Evolutionary conservation across 1,140 invertebrate species (phyloP), one percentile per base, ranked within the genome.

Genomic region (Bombyx mandarina): DNA sequence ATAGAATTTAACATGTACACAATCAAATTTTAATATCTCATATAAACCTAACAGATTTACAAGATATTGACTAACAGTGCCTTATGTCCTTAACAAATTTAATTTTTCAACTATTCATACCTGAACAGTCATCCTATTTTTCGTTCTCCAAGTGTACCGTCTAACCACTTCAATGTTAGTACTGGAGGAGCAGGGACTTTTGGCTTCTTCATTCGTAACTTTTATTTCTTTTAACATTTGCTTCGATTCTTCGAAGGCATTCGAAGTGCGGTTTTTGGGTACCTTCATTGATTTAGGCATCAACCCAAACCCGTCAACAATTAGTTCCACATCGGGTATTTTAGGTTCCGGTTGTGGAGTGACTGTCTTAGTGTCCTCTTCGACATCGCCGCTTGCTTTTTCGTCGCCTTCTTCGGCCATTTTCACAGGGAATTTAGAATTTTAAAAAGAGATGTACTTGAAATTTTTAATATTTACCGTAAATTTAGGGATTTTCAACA

Each of bases 141-240:
- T 86, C 67, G 93, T 94, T 60, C 73, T 87, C 82, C 94, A 88
- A 0, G 93, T 94, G 61, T 91, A 91, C 57, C 90, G 79, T 62
- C 83, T 77, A 6, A 91, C 88, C 9, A 86, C 73, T 44, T 86
- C 75, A 7, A 84, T 80, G 45, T 84, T 84, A 7, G 73, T 74
- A 54, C 83, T 86, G 0, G 81, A 84, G 1, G 69, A 68, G 54
- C 83, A 86, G 6, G 75, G 67, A 57, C 75, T 82, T 8, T 63
- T 62, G 1, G 26, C 8, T 1, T 57, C 52, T 3, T 46, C 46
- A 35, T 35, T 35, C 5, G 3, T 8, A 1, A 65, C 67, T 2
- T 44, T 42, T 8, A 12, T 7, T 10, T 55, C 43, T 44, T 56
- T 12, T 7, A 49, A 22, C 7, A 45, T 8, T 44, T 18, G 12